phyloP scores from a whole-genome alignment of 2,888 invertebrate species.

The Plebejus argus region DNA sequence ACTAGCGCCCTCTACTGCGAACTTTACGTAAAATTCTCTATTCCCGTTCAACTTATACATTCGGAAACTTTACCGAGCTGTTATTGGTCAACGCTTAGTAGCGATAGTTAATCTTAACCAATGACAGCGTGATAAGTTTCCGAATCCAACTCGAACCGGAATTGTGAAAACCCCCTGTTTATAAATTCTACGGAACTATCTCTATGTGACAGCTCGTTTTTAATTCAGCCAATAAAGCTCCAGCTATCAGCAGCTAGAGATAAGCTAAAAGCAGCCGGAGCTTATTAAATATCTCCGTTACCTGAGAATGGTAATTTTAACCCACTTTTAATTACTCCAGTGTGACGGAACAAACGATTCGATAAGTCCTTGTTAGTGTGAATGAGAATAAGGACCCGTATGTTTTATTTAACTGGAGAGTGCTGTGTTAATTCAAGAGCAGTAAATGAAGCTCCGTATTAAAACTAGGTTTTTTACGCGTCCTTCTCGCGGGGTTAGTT shows the following conservation, averaged over 20 bases:
- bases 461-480: too few relatives aligned
- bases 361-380: neutral
- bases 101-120: neutral
- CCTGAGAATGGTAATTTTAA: conserved; percentile 18
- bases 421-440: too few relatives aligned
- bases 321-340: conserved; percentile 25
- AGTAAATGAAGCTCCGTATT: too few relatives aligned
- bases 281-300: conserved; percentile 17
- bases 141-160: neutral
- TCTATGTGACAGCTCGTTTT: conserved; percentile 3
- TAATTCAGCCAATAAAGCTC: conserved; percentile 20
- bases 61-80: too few relatives aligned
- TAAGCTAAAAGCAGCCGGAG: conserved; percentile 22
- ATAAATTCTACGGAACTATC: conserved; percentile 18
- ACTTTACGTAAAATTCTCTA: too few relatives aligned
- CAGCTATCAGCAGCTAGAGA: neutral
- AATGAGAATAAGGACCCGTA: neutral
- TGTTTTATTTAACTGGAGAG: neutral
- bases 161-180: neutral
- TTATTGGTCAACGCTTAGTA: too few relatives aligned
- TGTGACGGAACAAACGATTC: conserved; percentile 2
- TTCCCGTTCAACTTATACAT: too few relatives aligned
- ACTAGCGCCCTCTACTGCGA: too few relatives aligned
- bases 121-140: neutral
- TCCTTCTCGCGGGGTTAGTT: too few relatives aligned